Percentiles rank a stretch among this genome's conserved stretches.
These are phyloP conservation scores for Varecia variegata DNA, from an alignment of 2,797 vertebrate species.

Conservation along the genomic window DNA sequence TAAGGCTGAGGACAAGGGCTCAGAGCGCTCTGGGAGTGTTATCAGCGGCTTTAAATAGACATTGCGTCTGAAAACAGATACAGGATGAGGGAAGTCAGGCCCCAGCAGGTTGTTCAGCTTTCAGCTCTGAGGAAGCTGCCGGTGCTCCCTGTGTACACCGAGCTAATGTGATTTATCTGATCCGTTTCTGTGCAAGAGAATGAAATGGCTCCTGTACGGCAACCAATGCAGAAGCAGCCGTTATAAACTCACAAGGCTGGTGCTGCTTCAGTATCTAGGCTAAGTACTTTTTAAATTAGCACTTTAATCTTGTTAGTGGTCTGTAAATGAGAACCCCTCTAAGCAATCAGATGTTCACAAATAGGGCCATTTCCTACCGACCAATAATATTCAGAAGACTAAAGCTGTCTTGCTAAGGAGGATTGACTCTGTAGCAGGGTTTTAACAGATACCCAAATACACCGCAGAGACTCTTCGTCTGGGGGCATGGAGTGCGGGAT, in stretches of 20 bases:
- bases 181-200: background rate
- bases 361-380: background rate
- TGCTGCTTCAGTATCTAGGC: conserved; percentile 3
- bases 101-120: background rate
- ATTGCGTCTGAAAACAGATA: background rate
- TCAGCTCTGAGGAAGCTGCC: background rate
- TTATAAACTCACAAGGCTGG: background rate
- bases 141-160: background rate
- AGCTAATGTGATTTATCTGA: conserved; percentile 60
- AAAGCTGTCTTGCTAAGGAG: background rate
- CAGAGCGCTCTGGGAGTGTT: background rate
- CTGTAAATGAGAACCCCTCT: conserved; percentile 59
- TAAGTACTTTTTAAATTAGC: conserved; percentile 66
- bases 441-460: background rate
- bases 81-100: background rate
- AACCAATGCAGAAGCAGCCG: background rate
- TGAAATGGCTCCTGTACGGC: conserved; percentile 32
- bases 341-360: conserved; percentile 51
- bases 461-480: background rate
- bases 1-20: conserved; percentile 13
- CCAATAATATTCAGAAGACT: background rate
- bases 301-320: conserved; percentile 56
- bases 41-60: conserved; percentile 8
- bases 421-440: background rate
- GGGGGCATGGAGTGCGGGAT: background rate